Base-by-base conservation (phyloP, 2,888 invertebrate species). In the Chaetogeoica ovagalla region DNA sequence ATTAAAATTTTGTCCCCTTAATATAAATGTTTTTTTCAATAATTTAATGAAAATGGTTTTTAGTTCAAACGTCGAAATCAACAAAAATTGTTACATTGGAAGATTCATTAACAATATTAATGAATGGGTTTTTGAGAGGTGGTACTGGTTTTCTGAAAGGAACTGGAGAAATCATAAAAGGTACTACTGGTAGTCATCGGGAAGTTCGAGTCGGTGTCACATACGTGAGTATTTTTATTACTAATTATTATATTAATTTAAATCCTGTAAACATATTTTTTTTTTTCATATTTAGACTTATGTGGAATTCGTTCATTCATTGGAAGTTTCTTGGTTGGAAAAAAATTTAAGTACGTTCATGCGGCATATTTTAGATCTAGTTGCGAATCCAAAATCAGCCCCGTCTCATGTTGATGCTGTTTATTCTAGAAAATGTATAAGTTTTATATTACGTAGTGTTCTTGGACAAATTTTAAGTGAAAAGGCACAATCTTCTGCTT, bases 201-300 rank as follows among this genome's bases (percentile, higher is more conserved):
- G 98, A 99, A 89, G 95, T 98, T 79, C 90, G 98, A 83, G 97
- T 99, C 81, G 98, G 98, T 82, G 95, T 99, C 0, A 97, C 98
- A 7, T 96, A 98, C 88, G 96, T 96, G 87, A 90, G 91, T 89
- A 83, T 79, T 43, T 59, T 43, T 30, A 30, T 60, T 48, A 75
- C 1, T 52, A 15, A 5, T 52, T 52, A 52, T 74, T 21, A 30
- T 3, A 0, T 59, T 57, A 15, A 48, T 23, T 63, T 73, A 30
- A 23, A 23, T 75, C 39, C 17, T 62, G 68, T 23, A 11, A n/a
- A 7, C 15, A 52, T 55, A 17, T 37, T 37, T 19, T 19, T 48
- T 43, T 73, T 57, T 37, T 79, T 66, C 21, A 55, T 60, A 2
- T 43, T 83, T 86, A 95, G 95, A 94, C 97, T 0, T 99, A 99